These are phyloP conservation scores for Falco punctatus DNA, from an alignment of 2,113 vertebrate species.

Conservation along the genomic window DNA sequence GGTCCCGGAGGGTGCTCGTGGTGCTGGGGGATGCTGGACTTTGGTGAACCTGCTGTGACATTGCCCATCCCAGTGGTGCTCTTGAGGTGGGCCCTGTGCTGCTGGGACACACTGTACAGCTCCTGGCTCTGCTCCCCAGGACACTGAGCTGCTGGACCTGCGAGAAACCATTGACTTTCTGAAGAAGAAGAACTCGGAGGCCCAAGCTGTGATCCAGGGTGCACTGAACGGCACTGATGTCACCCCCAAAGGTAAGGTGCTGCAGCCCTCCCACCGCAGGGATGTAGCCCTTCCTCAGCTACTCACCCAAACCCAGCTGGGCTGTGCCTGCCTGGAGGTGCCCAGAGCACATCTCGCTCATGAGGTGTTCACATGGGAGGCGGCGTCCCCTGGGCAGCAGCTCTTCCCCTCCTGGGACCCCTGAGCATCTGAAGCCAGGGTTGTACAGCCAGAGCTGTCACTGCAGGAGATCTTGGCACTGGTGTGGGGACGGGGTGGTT, in stretches of 20 bases:
- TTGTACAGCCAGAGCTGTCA: not conserved
- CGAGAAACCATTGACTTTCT: slow-evolving; percentile 91
- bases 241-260: slow-evolving; percentile 83
- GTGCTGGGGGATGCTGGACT: not conserved
- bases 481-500: not conserved
- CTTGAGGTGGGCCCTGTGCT: not conserved
- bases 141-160: slow-evolving; percentile 87
- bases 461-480: rapidly evolving
- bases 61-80: not conserved
- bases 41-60: not conserved
- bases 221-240: slow-evolving; percentile 86
- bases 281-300: not conserved
- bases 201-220: slow-evolving; percentile 92
- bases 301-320: not conserved
- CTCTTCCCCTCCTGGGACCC: not conserved
- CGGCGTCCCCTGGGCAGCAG: not conserved
- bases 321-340: not conserved
- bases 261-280: not conserved
- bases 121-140: slow-evolving; percentile 67
- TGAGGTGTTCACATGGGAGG: not conserved
- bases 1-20: rapidly evolving
- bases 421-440: not conserved
- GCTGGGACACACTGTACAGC: rapidly evolving
- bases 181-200: slow-evolving; percentile 90
- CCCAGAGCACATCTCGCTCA: no score